Evolutionary conservation across 2,797 vertebrate genomes (phyloP).

Genomic region (Ctenosaura bakeri): DNA sequence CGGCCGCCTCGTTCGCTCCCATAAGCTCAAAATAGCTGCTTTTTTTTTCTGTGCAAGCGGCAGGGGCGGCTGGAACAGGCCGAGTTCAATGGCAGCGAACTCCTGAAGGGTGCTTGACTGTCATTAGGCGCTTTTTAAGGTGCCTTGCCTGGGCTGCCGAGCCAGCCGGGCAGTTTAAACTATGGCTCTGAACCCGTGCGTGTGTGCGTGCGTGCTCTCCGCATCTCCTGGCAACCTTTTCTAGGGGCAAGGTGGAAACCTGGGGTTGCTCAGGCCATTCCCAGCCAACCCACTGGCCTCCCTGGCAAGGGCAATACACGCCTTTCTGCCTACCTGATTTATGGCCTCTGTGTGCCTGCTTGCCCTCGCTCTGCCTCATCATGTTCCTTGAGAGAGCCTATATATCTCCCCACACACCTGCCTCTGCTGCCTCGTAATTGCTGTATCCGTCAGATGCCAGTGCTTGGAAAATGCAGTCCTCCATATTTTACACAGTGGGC

Average conservation of each 20-base stretch:
- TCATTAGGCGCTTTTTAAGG: conserved; percentile 68
- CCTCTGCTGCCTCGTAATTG: conserved; percentile 15
- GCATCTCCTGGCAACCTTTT: not conserved
- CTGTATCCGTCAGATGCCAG: conserved; percentile 24
- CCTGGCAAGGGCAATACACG: not conserved
- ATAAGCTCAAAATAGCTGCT: conserved; percentile 74
- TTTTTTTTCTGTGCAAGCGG: conserved; percentile 56
- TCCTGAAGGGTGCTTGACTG: conserved; percentile 68
- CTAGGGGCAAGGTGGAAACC: not conserved
- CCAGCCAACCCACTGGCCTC: not conserved
- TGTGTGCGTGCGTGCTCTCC: not conserved
- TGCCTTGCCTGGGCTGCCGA: not conserved
- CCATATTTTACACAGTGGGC: not conserved
- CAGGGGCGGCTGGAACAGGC: conserved; percentile 62
- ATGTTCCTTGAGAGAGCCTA: not conserved
- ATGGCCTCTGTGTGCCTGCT: not conserved
- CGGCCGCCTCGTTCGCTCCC: conserved; percentile 54
- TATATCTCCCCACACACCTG: conserved; percentile 41
- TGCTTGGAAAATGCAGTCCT: not conserved
- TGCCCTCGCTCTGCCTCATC: not conserved
- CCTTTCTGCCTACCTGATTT: not conserved
- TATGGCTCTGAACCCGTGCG: conserved; percentile 34
- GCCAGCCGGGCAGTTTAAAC: conserved; percentile 12
- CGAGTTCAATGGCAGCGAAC: conserved; percentile 69
- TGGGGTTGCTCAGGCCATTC: not conserved